Base-by-base conservation (phyloP, 2,113 vertebrate species). In the Elephas maximus region DNA sequence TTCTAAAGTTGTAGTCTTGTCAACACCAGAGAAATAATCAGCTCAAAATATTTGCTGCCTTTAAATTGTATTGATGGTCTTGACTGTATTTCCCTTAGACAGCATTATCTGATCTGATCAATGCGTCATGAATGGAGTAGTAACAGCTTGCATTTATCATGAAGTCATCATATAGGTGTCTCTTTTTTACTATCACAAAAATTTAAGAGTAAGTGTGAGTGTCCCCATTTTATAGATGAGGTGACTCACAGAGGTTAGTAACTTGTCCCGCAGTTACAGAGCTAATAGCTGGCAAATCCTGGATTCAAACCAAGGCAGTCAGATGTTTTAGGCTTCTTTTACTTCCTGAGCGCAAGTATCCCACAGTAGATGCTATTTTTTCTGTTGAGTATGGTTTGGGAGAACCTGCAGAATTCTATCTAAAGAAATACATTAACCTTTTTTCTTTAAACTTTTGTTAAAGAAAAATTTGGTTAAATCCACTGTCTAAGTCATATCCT, bases 11-110 rank as follows among this genome's bases (percentile, higher is more conserved):
- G 9, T 73, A 76, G 14, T 74, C 74, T 96, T 94, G 30, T 0
- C 20, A 79, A 24, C 4, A 82, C 26, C 24, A 91, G 37, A 67
- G 5, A 62, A 28, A 51, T 93, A 65, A 41, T 73, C 41, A 84
- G 21, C 76, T 60, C 57, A 78, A 30, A 76, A 53, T 96, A 63
- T 17, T 48, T 63, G 18, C 51, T 94, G 60, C 65, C 67, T 95
- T 88, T 93, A 78, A 44, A 85, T 90, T 79, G 21, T 93, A 51
- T 67, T 87, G 33, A 44, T 92, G 73, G 41, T 86, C 51, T 93
- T 95, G 8, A 45, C 8, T 53, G 5, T 84, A 44, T 63, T 88
- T 93, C 65, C 94, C 2, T 88, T 41, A 6, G 83, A 9, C 23
- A 90, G 33, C 93, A 17, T 74, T 60, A 94, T 21, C 60, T 94